These are phyloP conservation scores for Denticeps clupeoides DNA, from an alignment of 2,797 vertebrate genomes.

Conservation along the genomic window DNA sequence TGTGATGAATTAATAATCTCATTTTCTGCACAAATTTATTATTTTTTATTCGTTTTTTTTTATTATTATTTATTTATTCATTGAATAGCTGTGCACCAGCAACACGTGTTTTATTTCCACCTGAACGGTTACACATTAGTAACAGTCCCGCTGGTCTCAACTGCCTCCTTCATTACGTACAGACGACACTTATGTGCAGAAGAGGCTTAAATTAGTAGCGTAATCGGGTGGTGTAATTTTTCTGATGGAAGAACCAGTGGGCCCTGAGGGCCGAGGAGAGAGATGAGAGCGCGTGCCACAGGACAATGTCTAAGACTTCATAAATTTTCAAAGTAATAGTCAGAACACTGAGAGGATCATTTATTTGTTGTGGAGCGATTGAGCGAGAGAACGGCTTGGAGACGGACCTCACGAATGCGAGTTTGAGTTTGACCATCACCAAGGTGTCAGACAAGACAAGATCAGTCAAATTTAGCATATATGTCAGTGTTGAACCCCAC, in stretches of 20 bases:
- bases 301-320: conserved; percentile 19
- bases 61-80: too few species aligned
- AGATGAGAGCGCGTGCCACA: conserved; percentile 21
- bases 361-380: not conserved
- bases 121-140: too few species aligned
- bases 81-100: too few species aligned
- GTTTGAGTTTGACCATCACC: too few species aligned
- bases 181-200: conserved; percentile 17
- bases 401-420: too few species aligned
- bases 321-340: conserved; percentile 30
- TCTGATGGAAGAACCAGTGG: conserved; percentile 31
- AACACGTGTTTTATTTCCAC: too few species aligned
- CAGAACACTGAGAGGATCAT: conserved; percentile 18
- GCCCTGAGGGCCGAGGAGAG: conserved; percentile 20
- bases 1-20: too few species aligned
- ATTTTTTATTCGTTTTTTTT: too few species aligned
- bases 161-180: conserved; percentile 22
- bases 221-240: conserved; percentile 10
- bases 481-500: too few species aligned
- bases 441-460: too few species aligned
- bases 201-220: conserved; percentile 16
- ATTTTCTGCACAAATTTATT: too few species aligned
- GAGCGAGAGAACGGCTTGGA: not conserved
- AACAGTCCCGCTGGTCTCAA: conserved; percentile 8
- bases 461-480: too few species aligned